phyloP scores from a whole-genome alignment of 2,797 vertebrate species.

The Rhadinocentrus ornatus region DNA sequence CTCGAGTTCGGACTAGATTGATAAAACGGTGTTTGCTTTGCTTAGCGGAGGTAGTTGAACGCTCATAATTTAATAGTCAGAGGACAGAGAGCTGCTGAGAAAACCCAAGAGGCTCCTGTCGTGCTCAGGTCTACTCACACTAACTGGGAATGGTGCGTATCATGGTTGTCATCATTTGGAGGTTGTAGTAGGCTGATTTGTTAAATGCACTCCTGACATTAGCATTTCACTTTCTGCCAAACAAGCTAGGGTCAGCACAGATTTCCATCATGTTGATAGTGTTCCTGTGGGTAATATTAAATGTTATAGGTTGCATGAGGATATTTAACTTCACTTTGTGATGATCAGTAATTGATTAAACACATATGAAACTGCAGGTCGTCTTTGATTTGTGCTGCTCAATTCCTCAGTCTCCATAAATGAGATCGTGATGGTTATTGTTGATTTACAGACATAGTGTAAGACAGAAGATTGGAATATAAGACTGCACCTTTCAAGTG shows the following conservation, averaged over 20 bases:
- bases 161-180: conserved; percentile 54
- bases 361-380: conserved; percentile 2
- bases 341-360: conserved; percentile 38
- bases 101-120: conserved; percentile 43
- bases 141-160: conserved; percentile 53
- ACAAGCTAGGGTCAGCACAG: conserved; percentile 54
- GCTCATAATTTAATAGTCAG: conserved; percentile 41
- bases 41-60: conserved; percentile 46
- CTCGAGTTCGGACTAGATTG: conserved; percentile 25
- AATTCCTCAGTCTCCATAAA: conserved; percentile 5
- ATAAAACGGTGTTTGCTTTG: conserved; percentile 26
- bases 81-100: conserved; percentile 22
- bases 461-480: conserved; percentile 31
- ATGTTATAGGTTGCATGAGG: conserved; percentile 19
- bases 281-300: conserved; percentile 16
- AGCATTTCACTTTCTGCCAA: conserved; percentile 34
- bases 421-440: neutral
- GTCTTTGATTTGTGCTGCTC: conserved; percentile 9
- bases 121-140: conserved; percentile 25
- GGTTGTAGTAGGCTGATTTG: conserved; percentile 40
- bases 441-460: conserved; percentile 8
- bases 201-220: conserved; percentile 62
- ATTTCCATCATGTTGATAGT: conserved; percentile 46
- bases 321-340: conserved; percentile 23
- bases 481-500: conserved; percentile 51